Evolutionary conservation across 2,113 vertebrate species (phyloP).

Genomic region (Epinephelus cyanopodus): DNA sequence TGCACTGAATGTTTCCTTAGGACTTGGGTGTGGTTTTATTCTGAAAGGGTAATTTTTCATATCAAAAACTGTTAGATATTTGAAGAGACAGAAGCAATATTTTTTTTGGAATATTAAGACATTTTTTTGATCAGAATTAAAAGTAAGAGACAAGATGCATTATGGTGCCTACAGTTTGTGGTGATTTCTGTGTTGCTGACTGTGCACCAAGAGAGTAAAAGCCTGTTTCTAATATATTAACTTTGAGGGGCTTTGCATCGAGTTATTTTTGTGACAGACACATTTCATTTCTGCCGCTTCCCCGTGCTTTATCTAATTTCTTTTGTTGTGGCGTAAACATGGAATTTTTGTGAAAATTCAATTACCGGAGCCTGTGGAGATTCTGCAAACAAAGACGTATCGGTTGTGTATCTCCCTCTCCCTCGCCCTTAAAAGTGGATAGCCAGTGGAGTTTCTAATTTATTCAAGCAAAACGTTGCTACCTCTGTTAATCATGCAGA

Average conservation of each 20-base stretch:
- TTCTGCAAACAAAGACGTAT: constrained; percentile 76
- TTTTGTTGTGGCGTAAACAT: constrained; percentile 82
- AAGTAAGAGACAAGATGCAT: constrained; percentile 34
- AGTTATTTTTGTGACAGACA: constrained; percentile 73
- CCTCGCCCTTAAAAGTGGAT: constrained; percentile 50
- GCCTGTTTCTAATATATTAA: constrained; percentile 72
- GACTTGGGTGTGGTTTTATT: constrained; percentile 21
- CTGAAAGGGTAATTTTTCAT: constrained; percentile 20
- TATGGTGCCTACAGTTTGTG: constrained; percentile 39
- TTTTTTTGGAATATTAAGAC: constrained; percentile 25
- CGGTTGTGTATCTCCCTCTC: constrained; percentile 57
- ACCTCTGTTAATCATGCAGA: constrained; percentile 75
- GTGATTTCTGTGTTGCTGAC: constrained; percentile 62
- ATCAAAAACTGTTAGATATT: constrained; percentile 18
- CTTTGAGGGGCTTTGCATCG: constrained; percentile 58
- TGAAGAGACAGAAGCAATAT: constrained; percentile 5
- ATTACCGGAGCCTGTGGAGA: constrained; percentile 80
- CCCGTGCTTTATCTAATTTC: constrained; percentile 77
- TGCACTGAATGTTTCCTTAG: neutral
- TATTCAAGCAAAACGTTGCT: constrained; percentile 75
- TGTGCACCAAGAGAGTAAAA: constrained; percentile 63
- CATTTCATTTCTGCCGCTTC: constrained; percentile 70
- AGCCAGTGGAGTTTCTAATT: constrained; percentile 74
- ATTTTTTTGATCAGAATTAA: constrained; percentile 52
- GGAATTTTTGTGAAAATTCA: constrained; percentile 78